These are phyloP conservation scores for Pentalonia nigronervosa DNA, from an alignment of 1,140 invertebrate genomes.

Conservation along the genomic window DNA sequence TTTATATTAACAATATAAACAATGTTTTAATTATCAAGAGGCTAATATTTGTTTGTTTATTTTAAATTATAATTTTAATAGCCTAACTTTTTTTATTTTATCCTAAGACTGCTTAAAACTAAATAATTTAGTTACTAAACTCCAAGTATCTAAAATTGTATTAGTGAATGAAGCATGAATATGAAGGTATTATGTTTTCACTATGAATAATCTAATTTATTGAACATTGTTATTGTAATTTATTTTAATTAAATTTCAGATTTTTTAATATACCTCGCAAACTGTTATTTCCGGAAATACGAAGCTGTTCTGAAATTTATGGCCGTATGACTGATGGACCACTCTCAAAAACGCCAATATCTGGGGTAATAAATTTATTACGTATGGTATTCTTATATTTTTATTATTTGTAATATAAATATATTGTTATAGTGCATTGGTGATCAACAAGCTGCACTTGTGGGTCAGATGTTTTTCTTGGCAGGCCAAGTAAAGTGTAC, in stretches of 20 bases:
- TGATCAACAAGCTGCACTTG: conserved; percentile 90
- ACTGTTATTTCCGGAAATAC: conserved; percentile 83
- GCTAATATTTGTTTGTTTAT: not conserved
- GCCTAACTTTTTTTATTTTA: not conserved
- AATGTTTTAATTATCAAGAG: not conserved
- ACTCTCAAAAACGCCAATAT: conserved; percentile 84
- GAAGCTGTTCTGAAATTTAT: conserved; percentile 91
- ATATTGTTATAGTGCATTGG: conserved; percentile 77
- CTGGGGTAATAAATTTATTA: conserved; percentile 73
- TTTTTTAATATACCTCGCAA: conserved; percentile 89
- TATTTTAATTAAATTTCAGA: conserved; percentile 65
- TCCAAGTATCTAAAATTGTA: no score
- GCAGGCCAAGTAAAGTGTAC: conserved; percentile 92
- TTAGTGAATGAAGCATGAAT: not conserved
- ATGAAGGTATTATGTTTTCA: not conserved
- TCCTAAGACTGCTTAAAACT: not conserved
- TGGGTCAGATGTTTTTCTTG: conserved; percentile 91
- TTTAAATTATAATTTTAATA: not conserved
- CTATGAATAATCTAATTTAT: not conserved
- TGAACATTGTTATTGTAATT: not conserved
- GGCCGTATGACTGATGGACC: conserved; percentile 74
- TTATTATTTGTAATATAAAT: not conserved
- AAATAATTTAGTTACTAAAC: not conserved
- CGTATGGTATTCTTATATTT: conserved; percentile 11
- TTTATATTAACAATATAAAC: not conserved